Conservation (phyloP, 1,140 invertebrate species). For the Zaprionus davidi region DNA sequence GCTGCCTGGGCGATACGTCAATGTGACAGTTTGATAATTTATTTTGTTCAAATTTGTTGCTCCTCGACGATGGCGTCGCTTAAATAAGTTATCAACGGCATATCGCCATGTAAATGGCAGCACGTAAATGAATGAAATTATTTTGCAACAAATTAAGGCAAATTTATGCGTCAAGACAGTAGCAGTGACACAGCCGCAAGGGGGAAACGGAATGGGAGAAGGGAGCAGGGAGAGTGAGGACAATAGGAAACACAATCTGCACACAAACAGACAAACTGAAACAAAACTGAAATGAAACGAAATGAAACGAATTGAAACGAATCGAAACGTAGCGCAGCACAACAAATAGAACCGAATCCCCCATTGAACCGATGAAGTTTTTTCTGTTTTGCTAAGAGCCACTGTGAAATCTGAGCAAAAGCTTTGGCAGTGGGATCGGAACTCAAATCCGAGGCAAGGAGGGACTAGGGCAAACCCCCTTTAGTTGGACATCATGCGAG, state of each 20-base stretch:
- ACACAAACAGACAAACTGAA: slow-evolving; percentile 35
- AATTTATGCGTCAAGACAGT: slow-evolving; percentile 74
- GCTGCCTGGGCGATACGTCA: slow-evolving; percentile 68
- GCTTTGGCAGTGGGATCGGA: slow-evolving; percentile 66
- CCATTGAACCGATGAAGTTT: slow-evolving; percentile 45
- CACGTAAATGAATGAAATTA: slow-evolving; percentile 83
- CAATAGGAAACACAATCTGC: slow-evolving; percentile 65
- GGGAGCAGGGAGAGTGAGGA: not conserved
- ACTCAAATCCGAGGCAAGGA: slow-evolving; percentile 19
- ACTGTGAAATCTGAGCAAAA: slow-evolving; percentile 70
- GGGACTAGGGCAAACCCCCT: slow-evolving; percentile 13
- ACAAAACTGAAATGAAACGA: slow-evolving; percentile 35
- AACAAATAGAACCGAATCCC: slow-evolving; percentile 56
- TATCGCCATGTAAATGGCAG: slow-evolving; percentile 72
- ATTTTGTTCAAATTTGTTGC: slow-evolving; percentile 78
- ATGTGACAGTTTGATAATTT: slow-evolving; percentile 83
- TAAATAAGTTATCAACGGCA: slow-evolving; percentile 78
- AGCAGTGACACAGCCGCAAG: slow-evolving; percentile 28
- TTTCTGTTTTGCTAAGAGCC: slow-evolving; percentile 38
- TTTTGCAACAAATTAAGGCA: slow-evolving; percentile 83
- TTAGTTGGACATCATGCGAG: slow-evolving; percentile 25
- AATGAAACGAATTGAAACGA: slow-evolving; percentile 32
- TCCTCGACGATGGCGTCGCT: slow-evolving; percentile 50
- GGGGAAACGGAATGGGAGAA: not conserved
- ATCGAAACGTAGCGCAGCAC: slow-evolving; percentile 17